Evolutionary conservation across 1,140 invertebrate species (phyloP).

Genomic region (Calliopsis andreniformis): DNA sequence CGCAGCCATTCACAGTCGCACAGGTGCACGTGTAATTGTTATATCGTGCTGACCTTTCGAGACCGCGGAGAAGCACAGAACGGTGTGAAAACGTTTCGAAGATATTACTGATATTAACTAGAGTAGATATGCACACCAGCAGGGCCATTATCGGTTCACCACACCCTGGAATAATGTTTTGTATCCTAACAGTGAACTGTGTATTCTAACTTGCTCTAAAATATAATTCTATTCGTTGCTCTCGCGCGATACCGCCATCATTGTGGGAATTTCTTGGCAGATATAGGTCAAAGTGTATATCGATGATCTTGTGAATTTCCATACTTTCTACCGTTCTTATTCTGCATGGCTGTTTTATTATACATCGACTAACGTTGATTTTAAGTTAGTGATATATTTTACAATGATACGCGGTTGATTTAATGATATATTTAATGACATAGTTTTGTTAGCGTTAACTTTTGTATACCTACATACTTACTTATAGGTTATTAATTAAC

Average conservation of each 20-base stretch:
- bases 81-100: slow-evolving; percentile 36
- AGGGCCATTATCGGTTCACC: slow-evolving; percentile 24
- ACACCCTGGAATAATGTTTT: background rate
- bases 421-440: no score
- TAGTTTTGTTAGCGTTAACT: no score
- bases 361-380: no score
- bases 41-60: slow-evolving; percentile 27
- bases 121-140: slow-evolving; percentile 17
- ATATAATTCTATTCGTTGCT: slow-evolving; percentile 22
- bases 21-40: slow-evolving; percentile 32
- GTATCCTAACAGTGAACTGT: background rate
- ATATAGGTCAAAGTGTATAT: background rate
- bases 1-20: no score
- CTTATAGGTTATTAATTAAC: no score
- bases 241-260: background rate
- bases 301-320: slow-evolving; percentile 19
- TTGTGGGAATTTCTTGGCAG: slow-evolving; percentile 31
- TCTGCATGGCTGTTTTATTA: background rate
- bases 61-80: background rate
- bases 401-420: no score
- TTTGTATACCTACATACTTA: no score
- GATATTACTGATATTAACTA: slow-evolving; percentile 40
- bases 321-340: background rate
- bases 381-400: no score
- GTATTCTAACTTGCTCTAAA: background rate